phyloP scores from a whole-genome alignment of 2,797 vertebrate species.

The Bovichtus variegatus region DNA sequence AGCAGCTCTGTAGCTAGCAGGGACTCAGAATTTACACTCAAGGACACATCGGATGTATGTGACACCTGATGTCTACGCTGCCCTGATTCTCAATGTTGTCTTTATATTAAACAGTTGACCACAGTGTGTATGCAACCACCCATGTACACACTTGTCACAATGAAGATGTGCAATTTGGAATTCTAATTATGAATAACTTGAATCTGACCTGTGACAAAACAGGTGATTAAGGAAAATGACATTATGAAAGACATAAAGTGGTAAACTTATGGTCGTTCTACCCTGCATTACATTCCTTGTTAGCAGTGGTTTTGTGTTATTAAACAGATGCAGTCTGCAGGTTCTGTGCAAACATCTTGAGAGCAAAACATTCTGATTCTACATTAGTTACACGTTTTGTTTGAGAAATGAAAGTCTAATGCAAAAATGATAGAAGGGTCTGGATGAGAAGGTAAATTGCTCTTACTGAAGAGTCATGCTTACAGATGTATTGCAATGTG shows the following conservation, averaged over 20 bases:
- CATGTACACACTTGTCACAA: background rate
- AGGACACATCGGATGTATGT: conserved; percentile 35
- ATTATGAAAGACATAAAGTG: no score
- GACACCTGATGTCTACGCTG: conserved; percentile 16
- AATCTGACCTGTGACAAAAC: background rate
- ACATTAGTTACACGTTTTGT: background rate
- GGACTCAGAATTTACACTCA: conserved; percentile 20
- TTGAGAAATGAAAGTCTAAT: background rate
- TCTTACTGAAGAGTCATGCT: background rate
- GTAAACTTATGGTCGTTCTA: background rate
- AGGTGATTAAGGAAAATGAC: background rate
- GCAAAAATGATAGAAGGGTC: background rate
- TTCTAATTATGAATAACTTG: background rate
- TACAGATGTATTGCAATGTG: background rate
- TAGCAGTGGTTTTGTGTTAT: background rate
- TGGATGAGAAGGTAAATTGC: background rate
- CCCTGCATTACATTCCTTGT: background rate
- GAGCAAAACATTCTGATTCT: background rate
- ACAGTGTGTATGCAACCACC: background rate
- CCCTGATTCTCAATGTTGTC: conserved; percentile 17
- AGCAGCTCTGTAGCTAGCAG: background rate
- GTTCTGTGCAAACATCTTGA: background rate
- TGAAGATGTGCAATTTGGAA: background rate
- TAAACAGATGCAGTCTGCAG: background rate
- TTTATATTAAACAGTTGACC: conserved; percentile 10